phyloP scores from a whole-genome alignment of 35 echinoderm and acorn worm species.

The Ptychodera flava region DNA sequence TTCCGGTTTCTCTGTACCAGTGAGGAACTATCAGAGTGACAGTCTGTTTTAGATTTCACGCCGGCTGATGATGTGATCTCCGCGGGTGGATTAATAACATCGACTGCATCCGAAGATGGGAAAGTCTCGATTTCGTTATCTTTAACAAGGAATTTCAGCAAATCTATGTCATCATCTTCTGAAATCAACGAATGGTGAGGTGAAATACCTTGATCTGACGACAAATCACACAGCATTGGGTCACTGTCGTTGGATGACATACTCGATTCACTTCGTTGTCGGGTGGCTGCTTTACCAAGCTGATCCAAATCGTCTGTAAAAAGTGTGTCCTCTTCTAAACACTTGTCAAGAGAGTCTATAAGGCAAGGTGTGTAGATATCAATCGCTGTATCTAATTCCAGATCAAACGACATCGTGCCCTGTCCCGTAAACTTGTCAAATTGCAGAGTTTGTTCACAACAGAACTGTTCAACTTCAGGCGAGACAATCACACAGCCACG shows the following conservation, averaged over 20 bases:
- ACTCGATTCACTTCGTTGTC: not conserved
- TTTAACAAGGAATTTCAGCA: not conserved
- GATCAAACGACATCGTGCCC: too few relatives aligned
- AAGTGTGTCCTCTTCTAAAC: not conserved
- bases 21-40: too few relatives aligned
- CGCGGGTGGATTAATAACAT: too few relatives aligned
- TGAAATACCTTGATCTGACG: not conserved
- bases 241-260: not conserved
- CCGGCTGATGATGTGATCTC: too few relatives aligned
- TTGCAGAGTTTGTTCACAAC: too few relatives aligned
- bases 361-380: not conserved
- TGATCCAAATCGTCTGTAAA: too few relatives aligned
- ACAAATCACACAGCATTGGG: not conserved
- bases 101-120: not conserved
- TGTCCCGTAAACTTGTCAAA: too few relatives aligned
- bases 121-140: not conserved
- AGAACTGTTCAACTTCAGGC: too few relatives aligned
- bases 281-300: not conserved
- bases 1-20: conserved; percentile 14
- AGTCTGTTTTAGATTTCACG: too few relatives aligned
- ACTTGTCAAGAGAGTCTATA: not conserved
- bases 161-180: not conserved
- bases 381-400: too few relatives aligned
- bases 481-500: too few relatives aligned
- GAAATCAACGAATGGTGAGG: not conserved